phyloP scores from a whole-genome alignment of 2,113 vertebrate genomes.

The Neomonachus schauinslandi region DNA sequence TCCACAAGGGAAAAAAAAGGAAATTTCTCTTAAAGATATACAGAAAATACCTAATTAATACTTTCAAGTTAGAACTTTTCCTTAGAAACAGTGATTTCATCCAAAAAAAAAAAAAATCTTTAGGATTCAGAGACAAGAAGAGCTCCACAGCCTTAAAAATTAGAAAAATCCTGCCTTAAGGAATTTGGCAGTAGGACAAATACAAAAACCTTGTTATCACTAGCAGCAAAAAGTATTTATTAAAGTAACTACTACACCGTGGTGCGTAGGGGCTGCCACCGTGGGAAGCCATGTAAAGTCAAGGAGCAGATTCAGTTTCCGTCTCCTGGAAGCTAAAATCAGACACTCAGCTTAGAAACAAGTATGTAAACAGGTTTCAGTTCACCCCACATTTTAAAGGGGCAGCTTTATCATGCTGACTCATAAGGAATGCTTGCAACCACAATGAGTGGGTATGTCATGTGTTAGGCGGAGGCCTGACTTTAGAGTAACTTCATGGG shows the following conservation, averaged over 20 bases:
- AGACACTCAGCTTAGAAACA: not conserved
- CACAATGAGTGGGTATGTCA: not conserved
- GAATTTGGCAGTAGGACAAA: not conserved
- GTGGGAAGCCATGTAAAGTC: not conserved
- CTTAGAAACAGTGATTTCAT: conserved; percentile 51
- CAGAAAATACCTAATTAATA: not conserved
- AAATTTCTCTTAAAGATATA: conserved; percentile 12
- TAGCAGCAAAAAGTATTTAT: not conserved
- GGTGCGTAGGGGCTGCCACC: too few relatives aligned
- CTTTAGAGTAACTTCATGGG: not conserved
- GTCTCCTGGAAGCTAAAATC: not conserved
- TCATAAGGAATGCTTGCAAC: not conserved
- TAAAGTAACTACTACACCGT: not conserved
- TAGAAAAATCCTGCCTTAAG: not conserved
- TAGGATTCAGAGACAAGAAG: not conserved
- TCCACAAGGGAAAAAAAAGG: not conserved
- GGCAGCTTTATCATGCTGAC: not conserved
- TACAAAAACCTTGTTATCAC: not conserved
- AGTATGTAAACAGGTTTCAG: not conserved
- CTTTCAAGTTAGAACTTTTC: conserved; percentile 32
- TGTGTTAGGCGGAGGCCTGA: not conserved
- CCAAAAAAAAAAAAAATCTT: not conserved
- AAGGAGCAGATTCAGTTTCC: not conserved
- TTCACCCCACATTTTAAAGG: not conserved
- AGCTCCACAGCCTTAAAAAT: not conserved